Evolutionary conservation across 1,140 invertebrate genomes (phyloP), one percentile per base, ranked within the genome.

Genomic region (Eulimnadia texana): DNA sequence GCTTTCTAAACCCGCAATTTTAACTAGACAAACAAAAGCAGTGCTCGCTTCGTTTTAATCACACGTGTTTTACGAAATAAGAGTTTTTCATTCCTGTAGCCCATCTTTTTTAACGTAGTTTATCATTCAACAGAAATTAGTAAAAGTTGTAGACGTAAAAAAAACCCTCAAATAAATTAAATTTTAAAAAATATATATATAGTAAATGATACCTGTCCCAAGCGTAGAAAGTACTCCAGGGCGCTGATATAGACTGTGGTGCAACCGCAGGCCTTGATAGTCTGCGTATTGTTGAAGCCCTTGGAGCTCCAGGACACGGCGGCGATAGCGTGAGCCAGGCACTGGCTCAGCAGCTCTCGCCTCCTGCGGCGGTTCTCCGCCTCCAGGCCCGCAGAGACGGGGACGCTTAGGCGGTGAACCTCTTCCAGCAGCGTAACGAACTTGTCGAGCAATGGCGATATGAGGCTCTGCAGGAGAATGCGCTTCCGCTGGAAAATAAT

Each of bases 271-370:
- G 69, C 65, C 64, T 78, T 76, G 73, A 82, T 79, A 9, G 76
- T 78, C 64, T 76, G 73, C 28, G 77, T 75, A 64, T 73, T 77
- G 19, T 75, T 78, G 68, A 82, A 82, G 24, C 78, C 79, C 70
- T 82, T 81, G 61, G 78, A 80, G 3, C 77, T 73, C 27, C 79
- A 74, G 62, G 78, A 78, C 13, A 77, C 77, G 29, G 80, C 69
- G 29, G 74, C 67, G 66, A 80, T 80, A n/a, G 74, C 74, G 67
- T 77, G 77, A 52, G 72, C 71, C 50, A 79, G 70, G 52, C 68
- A 72, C 28, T 74, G 65, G 28, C 75, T 76, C 60, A 75, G 72
- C 1, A 67, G 66, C n/a, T 68, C 61, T 62, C 73, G 71, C 33
- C 64, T 61, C 16, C 69, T 64, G 61, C 71, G 69, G 67, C 76